Conservation (phyloP, 2,113 vertebrate species). For the Hiodon alosoides region DNA sequence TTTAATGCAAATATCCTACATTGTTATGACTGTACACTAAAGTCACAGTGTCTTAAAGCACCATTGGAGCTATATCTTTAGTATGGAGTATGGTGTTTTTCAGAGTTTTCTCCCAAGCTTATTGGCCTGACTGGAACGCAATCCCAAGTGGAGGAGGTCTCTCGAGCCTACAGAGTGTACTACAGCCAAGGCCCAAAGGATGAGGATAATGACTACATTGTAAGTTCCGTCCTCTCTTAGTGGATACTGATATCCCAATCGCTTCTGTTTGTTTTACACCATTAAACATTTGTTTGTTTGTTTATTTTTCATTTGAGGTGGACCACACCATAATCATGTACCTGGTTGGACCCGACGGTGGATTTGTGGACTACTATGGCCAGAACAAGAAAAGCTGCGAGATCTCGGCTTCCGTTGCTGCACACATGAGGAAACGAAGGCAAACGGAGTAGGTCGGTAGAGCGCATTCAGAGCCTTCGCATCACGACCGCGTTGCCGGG, state of each 20-base stretch:
- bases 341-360: slow-evolving; percentile 82
- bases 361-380: slow-evolving; percentile 87
- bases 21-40: too few species aligned
- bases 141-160: slow-evolving; percentile 72
- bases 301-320: slow-evolving; percentile 62
- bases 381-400: slow-evolving; percentile 83
- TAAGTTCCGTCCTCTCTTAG: slow-evolving; percentile 58
- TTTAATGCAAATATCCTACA: too few species aligned
- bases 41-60: too few species aligned
- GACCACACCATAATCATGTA: slow-evolving; percentile 99
- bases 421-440: slow-evolving; percentile 75
- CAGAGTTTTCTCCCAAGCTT: slow-evolving; percentile 93
- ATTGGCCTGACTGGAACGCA: slow-evolving; percentile 80
- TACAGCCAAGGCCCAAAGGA: slow-evolving; percentile 94
- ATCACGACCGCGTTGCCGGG: too few species aligned
- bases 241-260: background rate
- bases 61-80: too few species aligned
- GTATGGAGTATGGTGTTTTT: too few species aligned
- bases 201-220: slow-evolving; percentile 93
- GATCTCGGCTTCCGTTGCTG: slow-evolving; percentile 73
- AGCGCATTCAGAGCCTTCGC: background rate
- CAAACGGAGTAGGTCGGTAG: slow-evolving; percentile 41
- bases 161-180: slow-evolving; percentile 85
- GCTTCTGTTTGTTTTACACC: background rate
- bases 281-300: background rate